Conservation (phyloP, 92 coral and sea anemone species). For the Palythoa grandiflora region DNA sequence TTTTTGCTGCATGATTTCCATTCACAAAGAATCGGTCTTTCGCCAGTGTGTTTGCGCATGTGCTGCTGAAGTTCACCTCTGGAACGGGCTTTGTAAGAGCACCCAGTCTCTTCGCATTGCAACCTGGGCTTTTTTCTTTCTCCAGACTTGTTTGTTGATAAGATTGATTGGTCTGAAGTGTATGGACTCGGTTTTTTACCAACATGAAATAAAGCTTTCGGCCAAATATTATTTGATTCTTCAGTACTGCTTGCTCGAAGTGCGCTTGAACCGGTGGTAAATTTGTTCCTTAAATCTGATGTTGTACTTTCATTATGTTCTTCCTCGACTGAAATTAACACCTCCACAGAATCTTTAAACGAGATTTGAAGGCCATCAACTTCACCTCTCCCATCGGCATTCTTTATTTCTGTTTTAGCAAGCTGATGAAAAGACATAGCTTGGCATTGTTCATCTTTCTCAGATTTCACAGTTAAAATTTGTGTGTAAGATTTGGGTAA, state of each 20-base stretch:
- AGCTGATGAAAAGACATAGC: not conserved
- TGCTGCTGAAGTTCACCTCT: constrained; percentile 63
- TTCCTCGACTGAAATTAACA: not conserved
- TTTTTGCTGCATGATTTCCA: constrained; percentile 65
- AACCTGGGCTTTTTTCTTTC: not conserved
- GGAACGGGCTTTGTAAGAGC: constrained; percentile 62
- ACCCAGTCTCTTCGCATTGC: constrained; percentile 59
- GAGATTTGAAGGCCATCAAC: not conserved
- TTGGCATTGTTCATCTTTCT: not conserved
- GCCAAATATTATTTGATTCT: not conserved
- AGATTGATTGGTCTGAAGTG: not conserved
- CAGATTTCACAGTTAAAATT: not conserved
- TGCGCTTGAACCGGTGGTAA: not conserved
- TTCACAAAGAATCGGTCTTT: constrained; percentile 62
- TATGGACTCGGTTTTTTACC: not conserved
- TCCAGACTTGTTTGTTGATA: not conserved
- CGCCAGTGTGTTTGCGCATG: constrained; percentile 65
- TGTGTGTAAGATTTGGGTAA: not conserved
- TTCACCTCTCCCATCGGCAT: not conserved
- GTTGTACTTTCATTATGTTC: not conserved
- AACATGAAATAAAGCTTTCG: not conserved
- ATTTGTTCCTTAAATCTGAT: not conserved
- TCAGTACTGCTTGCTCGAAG: not conserved
- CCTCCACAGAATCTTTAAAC: constrained; percentile 33
- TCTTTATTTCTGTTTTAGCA: not conserved